A percentile compares a stretch with the other conserved stretches of the same genome.
phyloP scores from a whole-genome alignment of 2,113 vertebrate species.

The Hypanus sabinus region DNA sequence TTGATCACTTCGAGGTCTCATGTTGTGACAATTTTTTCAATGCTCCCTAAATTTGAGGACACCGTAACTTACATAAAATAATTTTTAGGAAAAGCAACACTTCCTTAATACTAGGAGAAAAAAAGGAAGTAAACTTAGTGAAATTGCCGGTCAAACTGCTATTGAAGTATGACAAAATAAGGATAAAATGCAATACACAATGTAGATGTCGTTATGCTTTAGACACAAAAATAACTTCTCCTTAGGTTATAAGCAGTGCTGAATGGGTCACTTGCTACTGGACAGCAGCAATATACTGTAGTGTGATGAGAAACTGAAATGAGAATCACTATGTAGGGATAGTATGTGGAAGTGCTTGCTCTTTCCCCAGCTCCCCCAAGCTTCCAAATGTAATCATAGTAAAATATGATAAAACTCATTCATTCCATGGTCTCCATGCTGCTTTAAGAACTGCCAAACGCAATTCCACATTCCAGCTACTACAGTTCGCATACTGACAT shows the following conservation, averaged over 20 bases:
- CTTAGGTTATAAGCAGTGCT: neutral
- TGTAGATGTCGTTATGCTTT: neutral
- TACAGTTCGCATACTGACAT: no score
- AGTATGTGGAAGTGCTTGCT: neutral
- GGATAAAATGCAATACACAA: neutral
- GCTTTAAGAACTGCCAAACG: no score
- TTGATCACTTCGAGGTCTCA: neutral
- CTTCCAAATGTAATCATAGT: neutral
- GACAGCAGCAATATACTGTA: neutral
- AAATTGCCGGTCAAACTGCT: neutral
- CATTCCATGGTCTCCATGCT: no score
- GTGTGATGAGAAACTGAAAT: neutral
- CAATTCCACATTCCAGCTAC: no score
- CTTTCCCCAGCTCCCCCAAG: neutral
- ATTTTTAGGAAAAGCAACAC: neutral
- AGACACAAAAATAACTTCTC: neutral
- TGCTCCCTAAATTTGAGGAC: neutral
- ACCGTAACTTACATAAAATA: neutral
- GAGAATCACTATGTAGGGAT: neutral
- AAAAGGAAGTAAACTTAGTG: neutral
- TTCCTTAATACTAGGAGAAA: neutral
- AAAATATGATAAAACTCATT: no score
- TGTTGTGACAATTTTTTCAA: neutral
- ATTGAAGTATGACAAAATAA: neutral
- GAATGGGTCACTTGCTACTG: neutral